Conservation (phyloP, 2,797 vertebrate genomes). For the Helicolenus hilgendorfi region DNA sequence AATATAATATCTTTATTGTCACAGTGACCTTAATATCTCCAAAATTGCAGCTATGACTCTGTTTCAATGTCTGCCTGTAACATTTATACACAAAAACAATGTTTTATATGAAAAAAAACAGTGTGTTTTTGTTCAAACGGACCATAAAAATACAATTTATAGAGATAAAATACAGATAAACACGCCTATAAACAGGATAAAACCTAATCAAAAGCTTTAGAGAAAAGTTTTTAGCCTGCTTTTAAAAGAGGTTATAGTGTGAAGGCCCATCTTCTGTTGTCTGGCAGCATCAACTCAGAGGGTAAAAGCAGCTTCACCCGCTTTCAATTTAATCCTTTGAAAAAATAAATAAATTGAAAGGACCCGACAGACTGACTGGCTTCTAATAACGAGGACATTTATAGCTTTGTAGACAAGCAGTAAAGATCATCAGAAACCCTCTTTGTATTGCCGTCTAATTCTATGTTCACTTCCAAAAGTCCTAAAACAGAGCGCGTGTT, state of each 20-base stretch:
- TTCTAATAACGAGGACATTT: background rate
- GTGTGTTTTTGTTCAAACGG: background rate
- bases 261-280: background rate
- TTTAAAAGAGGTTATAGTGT: slow-evolving; percentile 1
- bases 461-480: background rate
- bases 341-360: background rate
- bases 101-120: background rate
- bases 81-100: background rate
- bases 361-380: background rate
- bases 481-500: background rate
- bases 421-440: background rate
- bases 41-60: background rate
- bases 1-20: background rate
- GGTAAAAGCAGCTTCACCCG: slow-evolving; percentile 18
- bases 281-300: background rate
- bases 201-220: background rate
- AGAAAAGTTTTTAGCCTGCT: background rate
- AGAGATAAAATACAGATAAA: background rate
- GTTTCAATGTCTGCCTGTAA: background rate
- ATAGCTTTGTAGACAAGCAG: slow-evolving; percentile 1
- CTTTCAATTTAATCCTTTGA: slow-evolving; percentile 19
- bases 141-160: background rate
- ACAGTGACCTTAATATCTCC: background rate
- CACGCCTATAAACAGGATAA: background rate
- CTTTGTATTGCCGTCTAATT: background rate